Evolutionary conservation across 2,888 invertebrate species (phyloP), one percentile per base, ranked within the genome.

Genomic region (Caradrina kadenii): DNA sequence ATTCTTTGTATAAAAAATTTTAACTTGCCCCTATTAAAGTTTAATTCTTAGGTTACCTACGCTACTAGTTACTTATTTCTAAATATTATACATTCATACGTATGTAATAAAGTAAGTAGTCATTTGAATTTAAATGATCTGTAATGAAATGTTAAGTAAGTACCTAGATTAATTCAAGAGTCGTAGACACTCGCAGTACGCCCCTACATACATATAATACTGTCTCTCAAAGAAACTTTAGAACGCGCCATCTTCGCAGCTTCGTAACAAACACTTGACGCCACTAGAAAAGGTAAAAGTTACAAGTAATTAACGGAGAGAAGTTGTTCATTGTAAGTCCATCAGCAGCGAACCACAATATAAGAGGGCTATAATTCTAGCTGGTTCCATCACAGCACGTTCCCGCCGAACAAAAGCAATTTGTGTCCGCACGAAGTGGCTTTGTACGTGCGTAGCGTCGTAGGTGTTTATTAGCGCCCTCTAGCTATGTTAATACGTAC

Each of bases 361-460:
- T 88, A 87, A 90, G 85, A 84, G 81, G 82, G 85, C 83, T 83
- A 86, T 88, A 87, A 86, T 92, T 90, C 90, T 89, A 89, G 86
- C 86, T 80, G 87, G 87, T 85, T 84, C 87, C 87, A 90, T 90
- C 92, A 90, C 87, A 89, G 89, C 93, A 92, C 93, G 93, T 94
- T 88, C 90, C 88, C 87, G 87, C 81, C 89, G 93, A 93, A 95
- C 95, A 94, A 95, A 95, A 93, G 94, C 94, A 94, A 95, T 95
- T 94, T 95, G 93, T 94, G 95, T 94, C 91, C 90, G 93, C 91
- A 91, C 94, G 93, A 89, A 93, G 91, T 92, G 91, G 89, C 90
- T 89, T 88, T 85, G 94, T 93, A 94, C 94, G 95, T 95, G 95
- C 92, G 92, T 90, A 83, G 94, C 90, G 84, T 93, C 88, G 88